Percentiles rank a stretch among this genome's conserved stretches.
phyloP scores from a whole-genome alignment of 2,888 invertebrate genomes.

The Oxyteleia sp. region DNA sequence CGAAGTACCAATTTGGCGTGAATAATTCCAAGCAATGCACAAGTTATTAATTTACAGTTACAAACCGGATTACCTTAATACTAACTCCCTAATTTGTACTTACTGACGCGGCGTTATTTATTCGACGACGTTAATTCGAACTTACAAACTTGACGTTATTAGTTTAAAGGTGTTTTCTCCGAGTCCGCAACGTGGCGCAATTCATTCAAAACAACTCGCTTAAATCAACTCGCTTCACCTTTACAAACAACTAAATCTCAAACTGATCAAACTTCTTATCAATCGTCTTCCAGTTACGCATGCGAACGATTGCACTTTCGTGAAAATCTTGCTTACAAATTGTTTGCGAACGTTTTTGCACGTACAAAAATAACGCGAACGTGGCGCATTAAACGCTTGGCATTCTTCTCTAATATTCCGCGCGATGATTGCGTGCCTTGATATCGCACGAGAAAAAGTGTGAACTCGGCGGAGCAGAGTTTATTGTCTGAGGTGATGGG shows the following conservation, averaged over 20 bases:
- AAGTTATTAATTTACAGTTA: background rate
- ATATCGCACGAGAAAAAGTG: conserved; percentile 65
- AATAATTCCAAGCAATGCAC: too few relatives aligned
- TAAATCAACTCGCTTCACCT: background rate
- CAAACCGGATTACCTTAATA: background rate
- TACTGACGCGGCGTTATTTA: background rate
- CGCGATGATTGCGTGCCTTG: conserved; percentile 39
- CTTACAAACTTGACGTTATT: background rate
- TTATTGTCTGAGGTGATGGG: conserved; percentile 67
- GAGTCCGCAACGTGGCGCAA: background rate
- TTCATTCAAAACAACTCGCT: background rate
- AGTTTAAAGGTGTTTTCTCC: background rate
- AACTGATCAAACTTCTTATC: background rate
- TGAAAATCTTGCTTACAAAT: too few relatives aligned
- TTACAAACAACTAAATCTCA: background rate
- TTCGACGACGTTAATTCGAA: background rate
- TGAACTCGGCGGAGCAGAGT: conserved; percentile 62
- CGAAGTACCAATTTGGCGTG: too few relatives aligned
- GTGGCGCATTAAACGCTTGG: conserved; percentile 45
- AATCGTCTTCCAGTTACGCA: too few relatives aligned
- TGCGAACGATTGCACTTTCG: too few relatives aligned
- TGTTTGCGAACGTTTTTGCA: conserved; percentile 31
- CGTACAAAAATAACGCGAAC: conserved; percentile 22
- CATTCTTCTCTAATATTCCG: conserved; percentile 50
- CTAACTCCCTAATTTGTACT: background rate